These are phyloP conservation scores for Pseudois nayaur DNA, from an alignment of 2,113 vertebrate species.

Conservation along the genomic window DNA sequence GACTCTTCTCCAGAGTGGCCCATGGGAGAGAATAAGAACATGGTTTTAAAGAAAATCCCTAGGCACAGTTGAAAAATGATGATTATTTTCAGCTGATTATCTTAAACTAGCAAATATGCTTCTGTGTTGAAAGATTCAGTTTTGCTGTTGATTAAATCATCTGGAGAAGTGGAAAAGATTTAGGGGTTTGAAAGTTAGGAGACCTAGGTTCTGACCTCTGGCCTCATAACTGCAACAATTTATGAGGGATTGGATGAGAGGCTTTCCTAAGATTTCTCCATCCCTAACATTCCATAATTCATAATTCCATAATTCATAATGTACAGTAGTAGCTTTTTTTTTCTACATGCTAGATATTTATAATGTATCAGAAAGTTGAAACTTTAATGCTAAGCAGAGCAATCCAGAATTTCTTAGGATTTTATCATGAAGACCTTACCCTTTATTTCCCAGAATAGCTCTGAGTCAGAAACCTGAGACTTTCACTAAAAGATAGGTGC, in stretches of 20 bases:
- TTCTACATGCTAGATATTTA: neutral
- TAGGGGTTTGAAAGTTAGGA: neutral
- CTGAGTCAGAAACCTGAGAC: constrained; percentile 15
- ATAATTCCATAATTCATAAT: neutral
- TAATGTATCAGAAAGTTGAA: constrained; percentile 2
- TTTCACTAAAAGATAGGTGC: neutral
- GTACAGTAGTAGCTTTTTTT: neutral
- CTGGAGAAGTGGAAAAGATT: neutral
- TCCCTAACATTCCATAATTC: neutral
- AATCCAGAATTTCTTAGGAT: constrained; percentile 12
- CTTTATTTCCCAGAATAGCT: constrained; percentile 42
- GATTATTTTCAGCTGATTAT: neutral
- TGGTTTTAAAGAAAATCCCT: constrained; percentile 11
- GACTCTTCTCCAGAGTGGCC: neutral
- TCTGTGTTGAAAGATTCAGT: neutral
- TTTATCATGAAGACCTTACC: constrained; percentile 27
- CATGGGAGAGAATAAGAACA: neutral
- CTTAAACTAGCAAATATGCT: neutral
- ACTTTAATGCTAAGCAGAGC: constrained; percentile 13
- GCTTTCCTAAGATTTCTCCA: neutral
- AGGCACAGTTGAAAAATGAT: neutral
- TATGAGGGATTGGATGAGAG: neutral
- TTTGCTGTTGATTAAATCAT: neutral
- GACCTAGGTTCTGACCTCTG: neutral
- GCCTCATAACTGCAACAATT: neutral